phyloP scores from a whole-genome alignment of 2,797 vertebrate species.

The Scolopax bukidnonensis region DNA sequence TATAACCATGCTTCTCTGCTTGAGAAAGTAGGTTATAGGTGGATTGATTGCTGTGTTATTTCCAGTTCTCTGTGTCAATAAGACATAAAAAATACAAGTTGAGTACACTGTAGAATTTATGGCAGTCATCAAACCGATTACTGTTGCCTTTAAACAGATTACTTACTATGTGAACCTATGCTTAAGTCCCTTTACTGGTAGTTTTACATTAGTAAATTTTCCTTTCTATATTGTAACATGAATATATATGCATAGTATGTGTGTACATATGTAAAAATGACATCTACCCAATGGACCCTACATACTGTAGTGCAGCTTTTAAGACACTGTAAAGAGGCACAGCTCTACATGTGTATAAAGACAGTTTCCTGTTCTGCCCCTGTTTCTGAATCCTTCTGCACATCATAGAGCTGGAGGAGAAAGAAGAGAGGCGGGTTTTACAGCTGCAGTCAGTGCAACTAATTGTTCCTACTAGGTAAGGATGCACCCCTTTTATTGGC shows the following conservation, averaged over 20 bases:
- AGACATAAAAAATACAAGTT: neutral
- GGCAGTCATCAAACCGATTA: neutral
- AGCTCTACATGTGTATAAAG: neutral
- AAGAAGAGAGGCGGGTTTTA: constrained; percentile 14
- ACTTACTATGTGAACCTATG: neutral
- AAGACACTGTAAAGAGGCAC: neutral
- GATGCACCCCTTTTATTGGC: constrained; percentile 59
- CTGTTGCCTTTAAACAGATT: neutral
- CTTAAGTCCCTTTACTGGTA: neutral
- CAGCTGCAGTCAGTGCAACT: constrained; percentile 51
- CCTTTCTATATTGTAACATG: neutral
- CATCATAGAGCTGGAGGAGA: neutral
- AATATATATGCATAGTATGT: neutral
- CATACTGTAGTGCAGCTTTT: neutral
- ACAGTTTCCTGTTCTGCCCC: neutral
- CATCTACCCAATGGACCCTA: neutral
- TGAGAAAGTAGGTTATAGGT: neutral
- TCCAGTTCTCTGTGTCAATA: neutral
- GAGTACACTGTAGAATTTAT: neutral
- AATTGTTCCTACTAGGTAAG: constrained; percentile 70
- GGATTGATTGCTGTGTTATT: neutral
- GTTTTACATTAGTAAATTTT: neutral
- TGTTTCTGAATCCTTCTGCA: neutral
- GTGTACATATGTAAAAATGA: neutral
- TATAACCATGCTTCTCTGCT: neutral